Evolutionary conservation across 2,888 invertebrate genomes (phyloP), one percentile per base, ranked within the genome.

Genomic region (Drosophila paramelanica): DNA sequence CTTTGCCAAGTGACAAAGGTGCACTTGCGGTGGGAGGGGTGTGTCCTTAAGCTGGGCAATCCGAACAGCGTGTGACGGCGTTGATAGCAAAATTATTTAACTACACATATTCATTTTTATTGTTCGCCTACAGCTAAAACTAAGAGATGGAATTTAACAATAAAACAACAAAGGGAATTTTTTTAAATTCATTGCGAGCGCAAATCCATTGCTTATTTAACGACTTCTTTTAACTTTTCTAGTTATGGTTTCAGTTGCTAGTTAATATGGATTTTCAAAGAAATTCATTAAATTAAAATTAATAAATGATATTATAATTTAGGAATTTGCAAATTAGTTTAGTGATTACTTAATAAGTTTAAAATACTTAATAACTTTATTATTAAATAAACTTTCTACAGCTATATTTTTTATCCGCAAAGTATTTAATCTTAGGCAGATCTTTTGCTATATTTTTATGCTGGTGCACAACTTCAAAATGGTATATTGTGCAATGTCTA

Each of bases 71-170:
- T 81, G 80, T 65, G 73, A 67, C 74, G 55, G 41, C 43, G 85
- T 66, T 85, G 82, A 83, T 83, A 83, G 79, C 85, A 69, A 68
- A 55, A 72, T 67, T 81, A 77, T 84, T 85, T 67, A 62, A 81
- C 51, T 65, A 67, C 42, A 42, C n/a, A 39, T 45, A 50, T 55
- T 66, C 62, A 50, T 47, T 71, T 83, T 81, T 78, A 81, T 84
- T 82, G 87, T 84, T 68, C 69, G 46, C 3, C 14, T 3, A 38
- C 49, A n/a, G 31, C 8, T 23, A 49, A 33, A 58, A 17, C 27
- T 36, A 39, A 43, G 25, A 33, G 11, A 14, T 5, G 8, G 20
- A 23, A 33, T 38, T 10, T 6, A 33, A 51, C 20, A 20, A 11
- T 36, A 36, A n/a, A 11, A 27, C 27, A 36, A 36, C 27, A 38